Base-by-base conservation (phyloP, 2,797 vertebrate species). In the Argentina silus region DNA sequence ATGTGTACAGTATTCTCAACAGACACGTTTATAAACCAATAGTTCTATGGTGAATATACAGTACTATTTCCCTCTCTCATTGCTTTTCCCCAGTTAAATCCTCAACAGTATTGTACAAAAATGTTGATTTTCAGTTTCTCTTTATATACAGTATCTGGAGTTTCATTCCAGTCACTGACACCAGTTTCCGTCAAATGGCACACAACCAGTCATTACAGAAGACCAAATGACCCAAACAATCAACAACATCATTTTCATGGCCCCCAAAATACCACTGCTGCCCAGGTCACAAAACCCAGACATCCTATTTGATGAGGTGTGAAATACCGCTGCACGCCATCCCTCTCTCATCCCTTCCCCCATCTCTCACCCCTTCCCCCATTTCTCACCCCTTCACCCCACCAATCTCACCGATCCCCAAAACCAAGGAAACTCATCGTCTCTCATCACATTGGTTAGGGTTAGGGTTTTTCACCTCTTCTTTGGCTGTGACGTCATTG, bases 261-360 rank as follows among this genome's bases (percentile, higher is more conserved):
- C 27, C 27, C 27, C 27, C 27, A 36, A 36, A 36, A 4, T 36
- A 36, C 59, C 67, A 68, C 47, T 45, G 51, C 55, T 78, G 67
- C 57, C 59, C 64, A 78, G 72, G 78, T 81, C 85, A 83, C 81
- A 78, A 67, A 83, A 72, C 79, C 76, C 83, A 87, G 71, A 85
- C 72, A 77, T 64, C 69, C 71, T n/a, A 50, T 78, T 71, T 85
- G 81, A 85, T 82, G 79, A 87, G 77, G 78, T 82, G 78, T 70
- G 71, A 84, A 80, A 79, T 77, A 59, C 69, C 67, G 27, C 72
- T 63, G 36, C 76, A 74, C 74, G 74, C 79, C 74, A 74, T 78
- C 36, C 21, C 36, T 17, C 19, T 36, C 12, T 59, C 53, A 63
- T 42, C 21, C 11, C 36, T 45, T 42, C 53, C 60, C 53, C 44